These are phyloP conservation scores for Saccostrea glomerata DNA, from an alignment of 1,140 invertebrate species.

Conservation along the genomic window DNA sequence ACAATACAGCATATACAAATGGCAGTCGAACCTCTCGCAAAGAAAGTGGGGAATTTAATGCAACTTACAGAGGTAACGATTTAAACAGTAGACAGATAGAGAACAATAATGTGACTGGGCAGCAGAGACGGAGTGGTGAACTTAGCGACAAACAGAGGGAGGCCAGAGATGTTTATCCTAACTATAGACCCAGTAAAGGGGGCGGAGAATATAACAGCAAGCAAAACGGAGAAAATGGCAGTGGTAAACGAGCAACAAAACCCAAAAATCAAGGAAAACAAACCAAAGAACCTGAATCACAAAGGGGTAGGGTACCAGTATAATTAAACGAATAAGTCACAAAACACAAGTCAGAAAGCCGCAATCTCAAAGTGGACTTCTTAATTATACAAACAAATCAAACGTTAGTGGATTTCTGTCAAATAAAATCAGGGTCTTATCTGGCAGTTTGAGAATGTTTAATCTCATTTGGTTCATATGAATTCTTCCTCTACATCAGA, in stretches of 20 bases:
- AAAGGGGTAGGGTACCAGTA: neutral
- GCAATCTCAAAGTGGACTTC: neutral
- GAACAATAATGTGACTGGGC: neutral
- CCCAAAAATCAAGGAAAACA: neutral
- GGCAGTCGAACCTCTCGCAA: conserved; percentile 4
- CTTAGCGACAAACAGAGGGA: neutral
- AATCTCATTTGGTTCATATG: too few relatives aligned
- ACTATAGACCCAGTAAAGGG: neutral
- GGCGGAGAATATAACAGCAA: neutral
- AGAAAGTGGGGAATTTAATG: neutral
- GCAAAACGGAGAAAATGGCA: neutral
- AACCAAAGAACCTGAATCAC: neutral
- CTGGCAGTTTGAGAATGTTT: too few relatives aligned
- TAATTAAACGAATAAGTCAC: neutral
- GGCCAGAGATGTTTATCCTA: neutral
- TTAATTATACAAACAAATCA: neutral
- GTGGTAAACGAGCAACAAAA: neutral
- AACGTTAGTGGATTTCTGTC: too few relatives aligned
- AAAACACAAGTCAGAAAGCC: neutral
- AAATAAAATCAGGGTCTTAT: too few relatives aligned
- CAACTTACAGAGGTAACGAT: neutral
- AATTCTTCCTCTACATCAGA: too few relatives aligned
- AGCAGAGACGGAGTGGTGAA: neutral
- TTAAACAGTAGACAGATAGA: neutral
- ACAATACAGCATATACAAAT: neutral